phyloP scores from a whole-genome alignment of 2,797 vertebrate genomes.

The Notoglanidium macrostoma region DNA sequence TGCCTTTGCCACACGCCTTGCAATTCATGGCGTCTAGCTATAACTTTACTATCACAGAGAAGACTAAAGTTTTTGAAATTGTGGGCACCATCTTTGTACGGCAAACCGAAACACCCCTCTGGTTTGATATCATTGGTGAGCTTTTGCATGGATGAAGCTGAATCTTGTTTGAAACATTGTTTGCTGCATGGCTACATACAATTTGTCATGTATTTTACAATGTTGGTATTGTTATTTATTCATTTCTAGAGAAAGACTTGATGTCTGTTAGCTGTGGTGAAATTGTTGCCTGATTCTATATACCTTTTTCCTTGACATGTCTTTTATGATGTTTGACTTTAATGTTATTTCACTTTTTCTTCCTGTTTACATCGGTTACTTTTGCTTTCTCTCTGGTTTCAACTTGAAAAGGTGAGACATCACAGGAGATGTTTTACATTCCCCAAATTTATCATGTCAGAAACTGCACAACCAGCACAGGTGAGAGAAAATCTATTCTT shows the following conservation, averaged over 20 bases:
- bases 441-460: slow-evolving; percentile 89
- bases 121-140: slow-evolving; percentile 96
- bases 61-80: slow-evolving; percentile 86
- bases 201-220: background rate
- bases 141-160: background rate
- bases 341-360: background rate
- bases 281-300: background rate
- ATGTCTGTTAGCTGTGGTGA: background rate
- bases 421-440: slow-evolving; percentile 95
- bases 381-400: slow-evolving; percentile 56
- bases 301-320: background rate
- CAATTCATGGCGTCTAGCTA: slow-evolving; percentile 87
- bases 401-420: slow-evolving; percentile 83
- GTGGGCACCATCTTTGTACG: slow-evolving; percentile 88
- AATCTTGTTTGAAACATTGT: background rate
- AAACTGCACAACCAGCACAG: slow-evolving; percentile 86
- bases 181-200: background rate
- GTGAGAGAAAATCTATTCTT: slow-evolving; percentile 58
- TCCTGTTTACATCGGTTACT: slow-evolving; percentile 29
- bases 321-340: background rate
- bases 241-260: background rate
- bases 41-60: slow-evolving; percentile 90
- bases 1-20: slow-evolving; percentile 78
- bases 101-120: slow-evolving; percentile 82
- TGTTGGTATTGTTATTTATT: background rate